Evolutionary conservation across 2,888 invertebrate species (phyloP).

Genomic region (Tridacna gigas): DNA sequence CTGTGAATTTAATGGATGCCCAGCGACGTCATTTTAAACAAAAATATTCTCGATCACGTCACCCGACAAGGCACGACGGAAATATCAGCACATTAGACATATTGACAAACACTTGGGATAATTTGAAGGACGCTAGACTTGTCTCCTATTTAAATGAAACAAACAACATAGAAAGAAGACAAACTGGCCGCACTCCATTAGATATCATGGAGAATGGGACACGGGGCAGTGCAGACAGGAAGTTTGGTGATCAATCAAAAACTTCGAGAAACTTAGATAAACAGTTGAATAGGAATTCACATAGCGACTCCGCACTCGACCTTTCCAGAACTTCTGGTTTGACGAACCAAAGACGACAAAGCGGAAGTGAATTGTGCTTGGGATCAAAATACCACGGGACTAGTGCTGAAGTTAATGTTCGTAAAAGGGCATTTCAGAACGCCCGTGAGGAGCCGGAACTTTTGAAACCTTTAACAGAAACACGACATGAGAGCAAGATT

Average conservation of each 20-base stretch:
- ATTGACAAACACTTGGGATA: slow-evolving; percentile 25
- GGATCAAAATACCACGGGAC: background rate
- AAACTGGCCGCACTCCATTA: background rate
- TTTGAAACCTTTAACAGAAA: slow-evolving; percentile 36
- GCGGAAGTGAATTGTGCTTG: slow-evolving; percentile 16
- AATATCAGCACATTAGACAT: slow-evolving; percentile 6
- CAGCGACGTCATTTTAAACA: background rate
- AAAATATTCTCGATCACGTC: slow-evolving; percentile 8
- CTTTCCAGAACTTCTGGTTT: background rate
- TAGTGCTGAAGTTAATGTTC: background rate
- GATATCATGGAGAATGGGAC: background rate
- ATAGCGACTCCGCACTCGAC: slow-evolving; percentile 39
- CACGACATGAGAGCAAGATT: slow-evolving; percentile 39
- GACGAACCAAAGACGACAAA: background rate
- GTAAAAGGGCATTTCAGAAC: background rate
- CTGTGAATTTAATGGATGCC: background rate
- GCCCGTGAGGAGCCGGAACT: background rate
- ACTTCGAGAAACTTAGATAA: background rate
- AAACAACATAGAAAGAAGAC: background rate
- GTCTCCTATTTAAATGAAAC: slow-evolving; percentile 8
- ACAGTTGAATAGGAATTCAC: slow-evolving; percentile 7
- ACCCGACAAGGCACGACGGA: background rate
- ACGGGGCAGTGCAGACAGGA: background rate
- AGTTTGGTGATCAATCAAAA: background rate
- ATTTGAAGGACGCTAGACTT: slow-evolving; percentile 18